A percentile compares a stretch with the other conserved stretches of the same genome.
Conservation (phyloP, 2,888 invertebrate genomes). For the Agrotis ipsilon region DNA sequence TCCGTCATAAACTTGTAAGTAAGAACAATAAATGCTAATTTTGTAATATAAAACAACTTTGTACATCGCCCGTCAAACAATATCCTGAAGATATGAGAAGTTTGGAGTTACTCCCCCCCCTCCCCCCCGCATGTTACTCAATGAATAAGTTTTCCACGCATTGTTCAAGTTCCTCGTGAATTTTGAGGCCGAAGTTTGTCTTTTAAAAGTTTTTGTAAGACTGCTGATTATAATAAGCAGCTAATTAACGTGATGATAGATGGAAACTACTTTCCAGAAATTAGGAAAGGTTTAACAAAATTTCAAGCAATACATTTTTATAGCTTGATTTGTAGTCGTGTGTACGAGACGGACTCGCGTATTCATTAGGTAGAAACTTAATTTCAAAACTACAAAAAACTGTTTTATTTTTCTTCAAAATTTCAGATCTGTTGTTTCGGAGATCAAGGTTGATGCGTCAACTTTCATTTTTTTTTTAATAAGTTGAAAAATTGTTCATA, state of each 20-base stretch:
- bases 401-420: no score
- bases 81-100: slow-evolving; percentile 29
- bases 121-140: slow-evolving; percentile 27
- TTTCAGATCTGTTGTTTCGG: no score
- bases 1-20: slow-evolving; percentile 39
- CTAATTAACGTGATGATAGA: slow-evolving; percentile 10
- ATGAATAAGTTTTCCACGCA: slow-evolving; percentile 30
- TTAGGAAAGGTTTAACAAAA: no score
- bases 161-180: slow-evolving; percentile 10
- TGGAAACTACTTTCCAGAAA: background rate
- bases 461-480: no score
- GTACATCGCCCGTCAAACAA: slow-evolving; percentile 47
- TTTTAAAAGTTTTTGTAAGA: background rate
- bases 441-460: no score
- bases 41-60: slow-evolving; percentile 53
- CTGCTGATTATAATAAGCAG: background rate
- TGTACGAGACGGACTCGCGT: no score
- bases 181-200: slow-evolving; percentile 24
- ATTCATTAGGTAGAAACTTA: no score
- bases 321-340: no score
- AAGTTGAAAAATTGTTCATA: no score
- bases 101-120: slow-evolving; percentile 7
- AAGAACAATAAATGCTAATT: slow-evolving; percentile 57
- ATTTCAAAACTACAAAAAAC: no score
- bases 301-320: no score